Percentiles rank a stretch among this genome's conserved stretches.
Conservation (phyloP, 2,113 vertebrate genomes). For the Ibidorhyncha struthersii region DNA sequence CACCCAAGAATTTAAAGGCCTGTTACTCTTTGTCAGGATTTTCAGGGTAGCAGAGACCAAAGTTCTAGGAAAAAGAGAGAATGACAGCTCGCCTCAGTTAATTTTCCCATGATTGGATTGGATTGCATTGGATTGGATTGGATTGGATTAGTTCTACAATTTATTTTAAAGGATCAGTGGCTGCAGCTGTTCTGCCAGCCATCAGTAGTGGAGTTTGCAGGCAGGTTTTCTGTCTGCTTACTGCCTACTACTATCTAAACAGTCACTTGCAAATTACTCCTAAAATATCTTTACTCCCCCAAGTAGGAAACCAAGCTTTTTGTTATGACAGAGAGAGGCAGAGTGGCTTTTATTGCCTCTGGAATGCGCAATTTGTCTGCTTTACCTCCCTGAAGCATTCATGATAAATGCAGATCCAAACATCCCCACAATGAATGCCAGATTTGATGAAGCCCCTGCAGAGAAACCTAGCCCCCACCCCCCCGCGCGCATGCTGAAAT, state of each 20-base stretch:
- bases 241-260: neutral
- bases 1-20: neutral
- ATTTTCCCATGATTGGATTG: neutral
- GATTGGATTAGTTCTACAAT: neutral
- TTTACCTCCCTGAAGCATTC: constrained; percentile 13
- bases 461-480: neutral
- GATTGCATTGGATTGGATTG: neutral
- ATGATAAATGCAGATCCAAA: neutral
- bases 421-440: neutral
- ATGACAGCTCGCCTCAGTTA: neutral
- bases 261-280: neutral
- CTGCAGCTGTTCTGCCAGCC: neutral
- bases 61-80: neutral
- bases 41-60: neutral
- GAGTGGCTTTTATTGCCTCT: neutral
- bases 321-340: neutral
- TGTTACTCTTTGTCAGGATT: neutral
- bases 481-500: neutral
- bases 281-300: neutral
- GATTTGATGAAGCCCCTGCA: neutral
- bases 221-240: neutral
- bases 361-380: constrained; percentile 4
- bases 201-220: neutral
- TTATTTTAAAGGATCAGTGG: neutral
- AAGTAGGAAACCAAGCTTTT: neutral